Evolutionary conservation across 2,888 invertebrate genomes (phyloP), one percentile per base, ranked within the genome.

Genomic region (Trissoscelio sp.): DNA sequence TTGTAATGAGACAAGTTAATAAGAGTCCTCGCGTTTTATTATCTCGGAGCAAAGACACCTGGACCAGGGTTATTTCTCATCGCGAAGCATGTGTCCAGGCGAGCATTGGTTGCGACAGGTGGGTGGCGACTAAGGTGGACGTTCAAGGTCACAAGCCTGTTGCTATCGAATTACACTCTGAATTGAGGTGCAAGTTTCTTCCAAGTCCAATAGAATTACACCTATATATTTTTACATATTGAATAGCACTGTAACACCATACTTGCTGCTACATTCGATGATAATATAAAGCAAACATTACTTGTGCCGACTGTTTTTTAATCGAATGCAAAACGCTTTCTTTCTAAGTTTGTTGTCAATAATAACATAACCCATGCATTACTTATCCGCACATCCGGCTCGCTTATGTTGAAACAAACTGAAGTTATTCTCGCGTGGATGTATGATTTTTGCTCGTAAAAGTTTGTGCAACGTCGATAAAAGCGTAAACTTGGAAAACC

Each of bases 91-190:
- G 70, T 70, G 55, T 51, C 72, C 31, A 20, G 20, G n/a, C 57
- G 42, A 57, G 46, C 42, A 51, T 39, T 46, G 55, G 46, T 16
- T 28, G 51, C 53, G 79, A 80, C 74, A 74, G 80, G 80, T 80
- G 80, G 80, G 80, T 80, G 80, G 69, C 74, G 51, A 60, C 37
- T 5, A 31, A 64, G 62, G 34, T 51, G 69, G 74, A 67, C 70
- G 24, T 31, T 42, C 80, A 75, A 74, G 80, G 80, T 64, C 75
- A 73, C 57, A 37, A 70, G 75, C 60, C 66, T 75, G 64, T 80
- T 75, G 74, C 70, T 75, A 74, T 80, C 69, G 74, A 74, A 75
- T 80, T 75, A 64, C 80, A 58, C 34, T 58, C 20, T 5, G 22
- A 24, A 24, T 57, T 55, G 79, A 64, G 57, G 57, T 48, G 62